Evolutionary conservation across 2,888 invertebrate species (phyloP).

Genomic region (Lasioglossum oenotherae): DNA sequence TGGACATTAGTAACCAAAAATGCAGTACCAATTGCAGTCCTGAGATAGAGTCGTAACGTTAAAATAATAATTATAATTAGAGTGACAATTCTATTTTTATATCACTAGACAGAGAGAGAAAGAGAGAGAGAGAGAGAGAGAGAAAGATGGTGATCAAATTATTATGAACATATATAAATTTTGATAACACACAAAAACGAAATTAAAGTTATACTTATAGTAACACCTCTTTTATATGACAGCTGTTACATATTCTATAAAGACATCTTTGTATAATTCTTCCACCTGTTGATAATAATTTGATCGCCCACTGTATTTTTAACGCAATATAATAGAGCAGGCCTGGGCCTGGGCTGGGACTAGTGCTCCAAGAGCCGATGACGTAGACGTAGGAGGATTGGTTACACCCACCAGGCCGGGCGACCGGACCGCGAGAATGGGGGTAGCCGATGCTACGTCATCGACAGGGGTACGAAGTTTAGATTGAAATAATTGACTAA

Average conservation of each 20-base stretch:
- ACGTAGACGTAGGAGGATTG: too few species aligned
- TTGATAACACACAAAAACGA: too few species aligned
- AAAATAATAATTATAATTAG: background rate
- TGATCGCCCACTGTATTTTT: background rate
- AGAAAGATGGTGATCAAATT: background rate
- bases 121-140: background rate
- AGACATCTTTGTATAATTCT: background rate
- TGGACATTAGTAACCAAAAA: slow-evolving; percentile 47
- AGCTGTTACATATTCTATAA: background rate
- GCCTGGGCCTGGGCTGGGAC: too few species aligned
- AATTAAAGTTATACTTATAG: too few species aligned
- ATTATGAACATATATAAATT: background rate
- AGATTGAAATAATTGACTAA: background rate
- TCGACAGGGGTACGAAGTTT: background rate
- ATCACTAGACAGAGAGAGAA: background rate
- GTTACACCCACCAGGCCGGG: too few species aligned
- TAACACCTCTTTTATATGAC: too few species aligned
- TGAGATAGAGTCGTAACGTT: slow-evolving; percentile 1
- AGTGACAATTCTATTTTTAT: background rate
- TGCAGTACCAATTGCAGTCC: slow-evolving; percentile 1
- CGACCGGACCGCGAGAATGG: too few species aligned
- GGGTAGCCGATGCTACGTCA: too few species aligned
- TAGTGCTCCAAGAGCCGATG: too few species aligned
- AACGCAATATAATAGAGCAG: background rate
- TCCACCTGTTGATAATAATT: background rate